Conservation (phyloP, 2,888 invertebrate genomes). For the Pelosia muscerda region DNA sequence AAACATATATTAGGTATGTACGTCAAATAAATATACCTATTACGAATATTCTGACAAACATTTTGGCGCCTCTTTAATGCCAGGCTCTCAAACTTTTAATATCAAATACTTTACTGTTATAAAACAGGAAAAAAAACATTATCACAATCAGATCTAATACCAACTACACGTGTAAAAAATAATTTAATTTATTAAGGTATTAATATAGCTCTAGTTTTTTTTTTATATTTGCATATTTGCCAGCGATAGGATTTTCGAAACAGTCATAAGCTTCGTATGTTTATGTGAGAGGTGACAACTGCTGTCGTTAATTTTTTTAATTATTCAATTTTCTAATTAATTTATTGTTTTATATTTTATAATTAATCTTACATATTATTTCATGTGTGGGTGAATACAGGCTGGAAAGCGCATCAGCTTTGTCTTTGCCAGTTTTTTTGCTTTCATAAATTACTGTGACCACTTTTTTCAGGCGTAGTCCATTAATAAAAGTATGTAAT, state of each 20-base stretch:
- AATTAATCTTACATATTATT: not conserved
- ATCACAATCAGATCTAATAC: not conserved
- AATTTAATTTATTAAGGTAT: not conserved
- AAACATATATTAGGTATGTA: not conserved
- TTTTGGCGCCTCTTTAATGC: not conserved
- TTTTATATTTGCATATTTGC: not conserved
- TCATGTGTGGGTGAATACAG: not conserved
- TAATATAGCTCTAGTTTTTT: not conserved
- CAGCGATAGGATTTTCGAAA: not conserved
- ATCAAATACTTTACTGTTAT: no score
- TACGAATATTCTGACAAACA: not conserved
- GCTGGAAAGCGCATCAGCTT: not conserved
- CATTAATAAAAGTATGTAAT: no score
- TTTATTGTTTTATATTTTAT: constrained; percentile 5
- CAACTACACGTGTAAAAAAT: not conserved
- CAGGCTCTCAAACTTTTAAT: no score
- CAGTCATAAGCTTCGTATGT: not conserved
- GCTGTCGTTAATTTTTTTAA: not conserved
- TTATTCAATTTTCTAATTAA: not conserved
- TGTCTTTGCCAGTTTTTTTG: no score
- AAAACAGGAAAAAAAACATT: not conserved
- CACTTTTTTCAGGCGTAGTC: no score
- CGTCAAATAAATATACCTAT: no score
- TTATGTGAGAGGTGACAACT: constrained; percentile 1
- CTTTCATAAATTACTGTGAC: no score